Conservation (phyloP, 2,113 vertebrate species). For the Alectura lathami region DNA sequence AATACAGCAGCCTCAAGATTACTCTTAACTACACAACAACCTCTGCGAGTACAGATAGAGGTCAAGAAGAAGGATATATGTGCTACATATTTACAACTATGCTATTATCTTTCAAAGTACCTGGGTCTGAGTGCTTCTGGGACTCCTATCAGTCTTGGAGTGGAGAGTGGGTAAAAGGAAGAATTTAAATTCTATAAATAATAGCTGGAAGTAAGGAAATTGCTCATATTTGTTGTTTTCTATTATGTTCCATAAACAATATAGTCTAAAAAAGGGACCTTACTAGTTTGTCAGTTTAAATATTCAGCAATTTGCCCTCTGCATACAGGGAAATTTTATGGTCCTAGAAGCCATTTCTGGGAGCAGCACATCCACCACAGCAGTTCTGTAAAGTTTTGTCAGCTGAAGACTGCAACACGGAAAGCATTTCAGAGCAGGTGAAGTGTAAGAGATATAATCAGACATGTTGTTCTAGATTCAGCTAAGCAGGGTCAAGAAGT, state of each 20-base stretch:
- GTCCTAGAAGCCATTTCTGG: background rate
- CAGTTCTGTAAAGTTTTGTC: background rate
- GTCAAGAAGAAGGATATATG: background rate
- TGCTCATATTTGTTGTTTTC: background rate
- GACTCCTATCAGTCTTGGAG: background rate
- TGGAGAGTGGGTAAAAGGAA: background rate
- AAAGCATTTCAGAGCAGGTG: background rate
- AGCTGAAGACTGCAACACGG: background rate
- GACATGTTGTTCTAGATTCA: background rate
- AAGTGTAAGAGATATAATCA: background rate
- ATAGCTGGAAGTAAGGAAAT: background rate
- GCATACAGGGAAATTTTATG: background rate
- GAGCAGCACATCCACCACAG: background rate
- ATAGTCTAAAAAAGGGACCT: background rate
- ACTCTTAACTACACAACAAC: background rate
- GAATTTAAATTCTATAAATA: background rate
- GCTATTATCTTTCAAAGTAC: background rate
- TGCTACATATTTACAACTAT: background rate
- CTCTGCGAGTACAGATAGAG: background rate
- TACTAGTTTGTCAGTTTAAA: background rate
- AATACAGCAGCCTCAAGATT: background rate
- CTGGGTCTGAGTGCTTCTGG: background rate
- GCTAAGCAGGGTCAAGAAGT: background rate
- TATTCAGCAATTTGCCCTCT: fast-evolving
- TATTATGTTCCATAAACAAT: background rate